Evolutionary conservation across 1,140 invertebrate species (phyloP).

Genomic region (Diabrotica virgifera): DNA sequence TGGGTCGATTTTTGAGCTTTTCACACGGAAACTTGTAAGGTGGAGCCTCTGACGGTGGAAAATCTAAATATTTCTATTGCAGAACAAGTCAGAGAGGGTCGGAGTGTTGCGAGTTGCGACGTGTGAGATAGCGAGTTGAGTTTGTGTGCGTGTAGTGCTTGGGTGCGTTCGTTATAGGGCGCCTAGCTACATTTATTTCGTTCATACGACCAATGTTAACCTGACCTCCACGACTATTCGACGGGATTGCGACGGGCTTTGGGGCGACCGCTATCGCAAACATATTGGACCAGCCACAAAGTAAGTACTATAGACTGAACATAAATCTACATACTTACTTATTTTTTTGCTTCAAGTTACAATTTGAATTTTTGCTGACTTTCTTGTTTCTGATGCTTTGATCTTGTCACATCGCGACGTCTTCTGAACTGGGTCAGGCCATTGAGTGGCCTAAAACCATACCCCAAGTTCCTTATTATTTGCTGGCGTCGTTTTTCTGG

Average conservation of each 20-base stretch:
- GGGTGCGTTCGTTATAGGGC: conserved; percentile 37
- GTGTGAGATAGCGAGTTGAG: conserved; percentile 28
- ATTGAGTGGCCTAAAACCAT: conserved; percentile 2
- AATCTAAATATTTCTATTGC: background rate
- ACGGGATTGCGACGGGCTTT: conserved; percentile 33
- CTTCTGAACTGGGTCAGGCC: conserved; percentile 12
- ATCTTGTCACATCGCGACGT: conserved; percentile 9
- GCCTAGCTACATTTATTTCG: conserved; percentile 34
- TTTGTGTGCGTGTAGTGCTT: conserved; percentile 40
- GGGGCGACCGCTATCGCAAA: conserved; percentile 41
- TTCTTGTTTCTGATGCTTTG: background rate
- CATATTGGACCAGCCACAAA: conserved; percentile 40
- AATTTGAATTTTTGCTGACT: background rate
- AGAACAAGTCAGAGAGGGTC: conserved; percentile 28
- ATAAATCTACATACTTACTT: background rate
- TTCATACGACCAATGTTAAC: conserved; percentile 40
- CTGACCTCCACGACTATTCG: conserved; percentile 35
- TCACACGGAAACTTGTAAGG: background rate
- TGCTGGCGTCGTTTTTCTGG: no score
- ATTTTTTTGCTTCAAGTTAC: background rate
- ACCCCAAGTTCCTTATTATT: no score
- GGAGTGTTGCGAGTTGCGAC: conserved; percentile 35
- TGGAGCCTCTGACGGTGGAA: conserved; percentile 10
- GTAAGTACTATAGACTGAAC: conserved; percentile 23
- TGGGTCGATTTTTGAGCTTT: background rate